Conservation (phyloP, 1,140 invertebrate species). For the Drosophila persimilis region DNA sequence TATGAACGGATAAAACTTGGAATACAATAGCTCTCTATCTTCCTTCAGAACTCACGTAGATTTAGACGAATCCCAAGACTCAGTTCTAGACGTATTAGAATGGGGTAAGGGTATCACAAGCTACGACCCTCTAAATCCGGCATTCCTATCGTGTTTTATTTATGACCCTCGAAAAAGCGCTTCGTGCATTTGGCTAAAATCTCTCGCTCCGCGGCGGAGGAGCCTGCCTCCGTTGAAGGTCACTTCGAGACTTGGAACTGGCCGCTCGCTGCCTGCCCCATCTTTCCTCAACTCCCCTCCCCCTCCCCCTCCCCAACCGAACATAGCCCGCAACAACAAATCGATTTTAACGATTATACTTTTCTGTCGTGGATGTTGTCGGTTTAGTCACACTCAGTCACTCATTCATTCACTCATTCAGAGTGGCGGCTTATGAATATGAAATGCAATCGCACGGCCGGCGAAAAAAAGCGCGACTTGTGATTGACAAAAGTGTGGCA, state of each 20-base stretch:
- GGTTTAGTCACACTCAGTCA: slow-evolving; percentile 61
- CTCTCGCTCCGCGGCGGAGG: slow-evolving; percentile 28
- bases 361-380: slow-evolving; percentile 37
- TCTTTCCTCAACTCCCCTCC: neutral
- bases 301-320: neutral
- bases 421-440: slow-evolving; percentile 68
- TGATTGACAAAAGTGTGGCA: slow-evolving; percentile 80
- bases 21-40: too few species aligned
- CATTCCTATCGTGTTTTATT: slow-evolving; percentile 47
- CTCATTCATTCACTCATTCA: slow-evolving; percentile 36
- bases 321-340: slow-evolving; percentile 24
- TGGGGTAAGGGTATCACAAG: too few species aligned
- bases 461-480: slow-evolving; percentile 32
- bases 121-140: too few species aligned
- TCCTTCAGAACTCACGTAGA: too few species aligned
- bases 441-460: slow-evolving; percentile 62
- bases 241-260: slow-evolving; percentile 46
- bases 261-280: neutral
- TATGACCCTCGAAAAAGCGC: slow-evolving; percentile 70
- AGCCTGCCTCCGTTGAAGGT: slow-evolving; percentile 56
- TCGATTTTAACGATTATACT: slow-evolving; percentile 76
- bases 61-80: too few species aligned
- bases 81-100: too few species aligned
- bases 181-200: slow-evolving; percentile 67
- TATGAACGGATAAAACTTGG: too few species aligned